These are phyloP conservation scores for Zapornia atra DNA, from an alignment of 2,113 vertebrate species.

Conservation along the genomic window DNA sequence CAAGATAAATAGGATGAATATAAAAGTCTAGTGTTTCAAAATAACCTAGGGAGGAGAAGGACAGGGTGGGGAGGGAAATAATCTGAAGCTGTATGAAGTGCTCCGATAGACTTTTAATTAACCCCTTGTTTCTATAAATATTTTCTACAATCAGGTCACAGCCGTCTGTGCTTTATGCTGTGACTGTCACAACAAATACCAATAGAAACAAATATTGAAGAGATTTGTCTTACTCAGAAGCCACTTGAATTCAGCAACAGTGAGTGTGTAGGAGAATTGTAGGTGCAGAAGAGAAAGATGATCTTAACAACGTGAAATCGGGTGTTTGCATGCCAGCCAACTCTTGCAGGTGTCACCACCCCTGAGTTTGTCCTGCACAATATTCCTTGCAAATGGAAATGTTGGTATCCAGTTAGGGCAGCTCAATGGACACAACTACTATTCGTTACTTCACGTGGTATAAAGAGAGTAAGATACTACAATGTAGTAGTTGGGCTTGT, in stretches of 20 bases:
- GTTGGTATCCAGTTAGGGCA: neutral
- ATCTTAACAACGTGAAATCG: neutral
- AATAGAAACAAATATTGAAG: constrained; percentile 62
- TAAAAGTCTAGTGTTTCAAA: neutral
- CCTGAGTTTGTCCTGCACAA: neutral
- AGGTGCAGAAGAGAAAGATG: neutral
- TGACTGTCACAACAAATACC: constrained; percentile 78
- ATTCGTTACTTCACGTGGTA: rapidly evolving
- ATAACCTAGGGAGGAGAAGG: neutral
- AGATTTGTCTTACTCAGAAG: neutral
- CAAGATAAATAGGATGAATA: neutral
- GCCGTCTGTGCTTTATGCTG: constrained; percentile 72
- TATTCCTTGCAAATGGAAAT: neutral
- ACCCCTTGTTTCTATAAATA: constrained; percentile 64
- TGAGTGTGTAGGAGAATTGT: neutral
- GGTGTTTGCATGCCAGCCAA: neutral
- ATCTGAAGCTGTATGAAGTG: neutral
- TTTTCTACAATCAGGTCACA: constrained; percentile 75
- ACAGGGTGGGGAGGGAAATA: neutral
- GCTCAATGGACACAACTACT: neutral
- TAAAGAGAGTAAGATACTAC: neutral
- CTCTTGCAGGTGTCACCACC: neutral
- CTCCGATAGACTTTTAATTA: constrained; percentile 58
- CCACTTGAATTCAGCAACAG: neutral
- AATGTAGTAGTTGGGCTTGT: neutral